Evolutionary conservation across 2,113 vertebrate genomes (phyloP).

Genomic region (Illadopsis cleaveri): DNA sequence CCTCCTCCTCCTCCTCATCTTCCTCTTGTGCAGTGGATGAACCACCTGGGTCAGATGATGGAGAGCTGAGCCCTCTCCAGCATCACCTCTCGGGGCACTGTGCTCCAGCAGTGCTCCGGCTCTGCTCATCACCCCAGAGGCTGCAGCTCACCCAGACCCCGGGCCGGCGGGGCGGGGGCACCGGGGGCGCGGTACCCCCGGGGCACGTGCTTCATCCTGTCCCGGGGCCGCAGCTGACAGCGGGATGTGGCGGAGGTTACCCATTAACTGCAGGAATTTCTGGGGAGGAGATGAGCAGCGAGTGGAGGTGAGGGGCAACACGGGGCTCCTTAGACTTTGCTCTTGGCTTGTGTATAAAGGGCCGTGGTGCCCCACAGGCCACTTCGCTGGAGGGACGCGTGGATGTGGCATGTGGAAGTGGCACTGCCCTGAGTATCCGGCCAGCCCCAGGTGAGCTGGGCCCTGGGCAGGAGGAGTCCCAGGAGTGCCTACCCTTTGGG

Average conservation of each 20-base stretch:
- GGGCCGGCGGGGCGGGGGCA: rapidly evolving
- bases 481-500: background rate
- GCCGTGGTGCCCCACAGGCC: background rate
- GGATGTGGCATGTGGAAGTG: slow-evolving; percentile 37
- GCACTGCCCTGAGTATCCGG: background rate
- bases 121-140: rapidly evolving
- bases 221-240: background rate
- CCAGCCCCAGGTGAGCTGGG: slow-evolving; percentile 41
- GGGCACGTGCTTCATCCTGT: background rate
- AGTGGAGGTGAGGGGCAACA: slow-evolving; percentile 21
- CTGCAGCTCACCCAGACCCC: background rate
- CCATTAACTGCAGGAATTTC: slow-evolving; percentile 79
- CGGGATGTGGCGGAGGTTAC: slow-evolving; percentile 54
- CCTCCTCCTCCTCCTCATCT: background rate
- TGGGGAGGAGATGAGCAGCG: slow-evolving; percentile 40
- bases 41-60: background rate
- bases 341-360: slow-evolving; percentile 73
- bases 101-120: rapidly evolving
- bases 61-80: background rate
- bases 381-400: background rate
- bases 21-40: background rate
- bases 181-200: rapidly evolving
- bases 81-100: rapidly evolving
- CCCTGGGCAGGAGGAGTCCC: background rate
- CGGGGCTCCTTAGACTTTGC: slow-evolving; percentile 76